Evolutionary conservation across 2,888 invertebrate genomes (phyloP), one percentile per base, ranked within the genome.

Genomic region (Rotaria magnacalcarata): DNA sequence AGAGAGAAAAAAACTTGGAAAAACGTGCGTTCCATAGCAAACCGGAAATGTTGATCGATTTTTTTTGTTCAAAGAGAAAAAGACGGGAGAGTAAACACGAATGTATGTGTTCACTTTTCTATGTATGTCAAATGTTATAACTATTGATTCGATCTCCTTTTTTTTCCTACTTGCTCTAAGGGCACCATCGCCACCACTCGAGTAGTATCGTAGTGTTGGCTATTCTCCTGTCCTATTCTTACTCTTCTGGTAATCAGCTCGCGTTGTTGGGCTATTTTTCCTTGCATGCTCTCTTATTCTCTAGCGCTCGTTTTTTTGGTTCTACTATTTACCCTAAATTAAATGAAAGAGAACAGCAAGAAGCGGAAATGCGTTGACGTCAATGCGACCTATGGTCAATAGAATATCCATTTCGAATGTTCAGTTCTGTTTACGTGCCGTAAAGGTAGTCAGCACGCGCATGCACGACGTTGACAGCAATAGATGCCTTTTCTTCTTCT

Each of bases 221-320:
- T 27, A 60, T 60, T 60, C 58, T 60, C n/a, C 14, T 14, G 58
- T 60, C 58, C n/a, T 60, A n/a, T n/a, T 60, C 58, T 60, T 60
- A 60, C 27, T 60, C 58, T 60, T 60, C n/a, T 60, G 58, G 27
- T 60, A 60, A 60, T 60, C 58, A 60, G 58, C 58, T 60, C 24
- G n/a, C n/a, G 58, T 60, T n/a, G 58, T 60, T 60, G 58, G 58
- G n/a, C 58, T 60, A 60, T 60, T 60, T 58, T 58, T 58, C 58
- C 58, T 58, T n/a, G 24, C n/a, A 52, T 52, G 27, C 2, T 60
- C 58, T 24, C 14, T 27, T 60, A n/a, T 60, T 60, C 58, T 60
- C 58, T 60, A 11, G n/a, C 58, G 27, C 58, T 10, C 14, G 8
- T 14, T 52, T 52, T 60, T 60, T 60, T 60, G 8, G n/a, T 27